Percentiles rank a stretch among this genome's conserved stretches.
phyloP scores from a whole-genome alignment of 2,888 invertebrate species.

The Cyaniris semiargus region DNA sequence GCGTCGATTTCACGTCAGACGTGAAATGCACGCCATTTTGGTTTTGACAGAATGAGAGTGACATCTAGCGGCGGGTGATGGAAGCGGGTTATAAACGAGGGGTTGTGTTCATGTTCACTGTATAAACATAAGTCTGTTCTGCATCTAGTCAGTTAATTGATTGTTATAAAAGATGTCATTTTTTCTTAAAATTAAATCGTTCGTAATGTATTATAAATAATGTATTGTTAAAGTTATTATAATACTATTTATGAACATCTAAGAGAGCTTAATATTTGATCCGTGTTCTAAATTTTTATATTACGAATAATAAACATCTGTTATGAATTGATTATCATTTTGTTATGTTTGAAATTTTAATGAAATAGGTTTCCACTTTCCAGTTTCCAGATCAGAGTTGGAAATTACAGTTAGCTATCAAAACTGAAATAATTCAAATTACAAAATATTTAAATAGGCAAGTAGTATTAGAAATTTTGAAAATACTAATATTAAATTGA shows the following conservation, averaged over 20 bases:
- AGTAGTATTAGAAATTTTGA: too few species aligned
- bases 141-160: not conserved
- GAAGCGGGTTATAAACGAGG: slow-evolving; percentile 35
- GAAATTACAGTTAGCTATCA: too few species aligned
- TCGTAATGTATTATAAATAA: not conserved
- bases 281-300: too few species aligned
- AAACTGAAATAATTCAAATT: too few species aligned
- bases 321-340: too few species aligned
- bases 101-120: not conserved
- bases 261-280: not conserved
- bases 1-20: slow-evolving; percentile 50
- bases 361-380: too few species aligned
- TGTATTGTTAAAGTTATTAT: not conserved
- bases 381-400: too few species aligned
- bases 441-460: too few species aligned
- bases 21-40: slow-evolving; percentile 52
- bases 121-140: not conserved
- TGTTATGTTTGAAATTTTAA: too few species aligned
- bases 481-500: too few species aligned
- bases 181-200: not conserved
- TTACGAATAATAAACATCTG: too few species aligned
- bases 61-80: slow-evolving; percentile 57
- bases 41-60: slow-evolving; percentile 49
- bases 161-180: slow-evolving; percentile 11
- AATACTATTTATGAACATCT: not conserved